These are phyloP conservation scores for Loxodonta africana DNA, from an alignment of 2,113 vertebrate genomes.

Conservation along the genomic window DNA sequence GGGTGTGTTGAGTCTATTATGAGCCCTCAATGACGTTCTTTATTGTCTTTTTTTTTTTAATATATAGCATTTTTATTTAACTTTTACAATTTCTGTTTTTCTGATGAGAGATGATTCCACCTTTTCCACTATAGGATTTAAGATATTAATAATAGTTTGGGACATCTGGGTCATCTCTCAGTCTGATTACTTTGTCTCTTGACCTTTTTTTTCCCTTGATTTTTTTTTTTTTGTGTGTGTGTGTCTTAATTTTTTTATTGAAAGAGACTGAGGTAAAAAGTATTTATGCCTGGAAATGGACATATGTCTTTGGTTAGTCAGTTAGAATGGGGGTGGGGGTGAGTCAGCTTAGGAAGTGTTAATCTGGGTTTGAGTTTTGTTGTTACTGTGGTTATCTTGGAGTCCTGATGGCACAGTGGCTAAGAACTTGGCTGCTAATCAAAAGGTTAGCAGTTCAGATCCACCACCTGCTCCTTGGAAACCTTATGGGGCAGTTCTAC, in stretches of 20 bases:
- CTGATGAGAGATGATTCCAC: neutral
- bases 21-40: neutral
- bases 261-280: neutral
- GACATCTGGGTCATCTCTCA: neutral
- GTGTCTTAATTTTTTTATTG: constrained; percentile 12
- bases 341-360: neutral
- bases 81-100: neutral
- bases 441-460: no score
- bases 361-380: neutral
- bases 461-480: no score
- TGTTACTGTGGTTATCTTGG: neutral
- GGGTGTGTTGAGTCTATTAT: neutral
- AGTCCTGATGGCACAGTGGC: no score
- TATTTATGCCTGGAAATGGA: neutral
- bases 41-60: neutral
- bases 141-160: neutral
- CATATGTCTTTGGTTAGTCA: neutral
- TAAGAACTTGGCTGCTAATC: no score
- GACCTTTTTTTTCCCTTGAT: neutral
- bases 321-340: neutral
- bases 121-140: neutral
- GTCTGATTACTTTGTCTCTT: constrained; percentile 4
- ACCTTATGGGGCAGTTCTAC: no score
- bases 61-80: neutral
- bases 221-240: neutral